These are phyloP conservation scores for Acanthosepion lycidas DNA, from an alignment of 2,888 invertebrate genomes.

Conservation along the genomic window DNA sequence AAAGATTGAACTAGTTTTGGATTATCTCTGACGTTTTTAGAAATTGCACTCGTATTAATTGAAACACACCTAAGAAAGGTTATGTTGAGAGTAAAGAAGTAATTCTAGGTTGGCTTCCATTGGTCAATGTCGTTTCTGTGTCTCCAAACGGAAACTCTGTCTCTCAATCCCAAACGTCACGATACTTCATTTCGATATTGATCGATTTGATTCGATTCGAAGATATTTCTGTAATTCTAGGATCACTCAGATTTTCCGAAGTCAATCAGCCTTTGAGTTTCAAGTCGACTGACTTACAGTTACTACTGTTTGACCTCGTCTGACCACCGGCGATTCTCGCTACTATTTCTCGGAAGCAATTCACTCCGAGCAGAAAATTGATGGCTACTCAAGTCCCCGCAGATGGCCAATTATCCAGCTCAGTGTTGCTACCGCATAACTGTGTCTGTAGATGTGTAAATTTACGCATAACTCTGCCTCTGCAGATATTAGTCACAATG, in stretches of 20 bases:
- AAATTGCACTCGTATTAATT: too few species aligned
- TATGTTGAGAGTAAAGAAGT: too few species aligned
- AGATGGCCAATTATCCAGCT: not conserved
- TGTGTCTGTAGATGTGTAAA: not conserved
- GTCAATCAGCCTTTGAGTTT: not conserved
- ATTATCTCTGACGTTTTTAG: too few species aligned
- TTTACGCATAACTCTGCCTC: not conserved
- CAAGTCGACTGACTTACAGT: not conserved
- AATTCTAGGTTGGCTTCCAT: not conserved
- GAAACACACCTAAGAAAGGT: too few species aligned
- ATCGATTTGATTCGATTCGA: not conserved
- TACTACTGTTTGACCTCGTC: not conserved
- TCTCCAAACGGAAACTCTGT: not conserved
- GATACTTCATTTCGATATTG: not conserved
- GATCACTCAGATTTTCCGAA: not conserved
- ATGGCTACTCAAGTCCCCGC: not conserved
- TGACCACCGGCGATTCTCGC: not conserved
- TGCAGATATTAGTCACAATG: not conserved
- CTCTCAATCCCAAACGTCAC: not conserved
- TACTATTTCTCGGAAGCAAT: not conserved
- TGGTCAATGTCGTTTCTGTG: not conserved
- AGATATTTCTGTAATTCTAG: not conserved
- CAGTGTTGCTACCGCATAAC: too few species aligned
- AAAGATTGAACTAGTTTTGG: too few species aligned
- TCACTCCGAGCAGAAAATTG: not conserved